A percentile compares a stretch with the other conserved stretches of the same genome.
phyloP scores from a whole-genome alignment of 2,113 vertebrate genomes.

The Gorsachius goisagi region DNA sequence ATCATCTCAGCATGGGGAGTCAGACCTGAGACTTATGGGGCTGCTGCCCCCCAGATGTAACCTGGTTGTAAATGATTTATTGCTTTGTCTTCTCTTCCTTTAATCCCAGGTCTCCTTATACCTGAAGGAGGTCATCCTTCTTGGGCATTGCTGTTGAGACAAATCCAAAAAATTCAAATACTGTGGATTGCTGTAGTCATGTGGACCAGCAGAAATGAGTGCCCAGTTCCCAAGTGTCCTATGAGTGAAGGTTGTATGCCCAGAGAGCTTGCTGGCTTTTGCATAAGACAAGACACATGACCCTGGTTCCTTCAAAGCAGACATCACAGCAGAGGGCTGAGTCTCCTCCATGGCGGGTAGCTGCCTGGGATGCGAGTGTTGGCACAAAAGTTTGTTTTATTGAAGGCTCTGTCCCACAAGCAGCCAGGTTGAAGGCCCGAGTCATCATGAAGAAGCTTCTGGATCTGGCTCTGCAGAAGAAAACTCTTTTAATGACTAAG shows the following conservation, averaged over 20 bases:
- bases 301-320: neutral
- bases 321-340: neutral
- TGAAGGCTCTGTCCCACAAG: neutral
- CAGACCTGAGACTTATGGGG: neutral
- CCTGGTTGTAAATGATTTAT: neutral
- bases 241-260: neutral
- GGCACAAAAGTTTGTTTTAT: neutral
- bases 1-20: neutral
- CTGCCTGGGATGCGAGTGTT: neutral
- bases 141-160: neutral
- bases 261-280: neutral
- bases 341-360: neutral
- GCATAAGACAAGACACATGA: accelerated
- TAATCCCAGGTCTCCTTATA: neutral
- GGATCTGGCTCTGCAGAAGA: neutral
- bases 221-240: neutral
- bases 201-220: neutral
- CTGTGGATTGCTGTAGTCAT: neutral
- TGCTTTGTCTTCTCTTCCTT: neutral
- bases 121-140: neutral
- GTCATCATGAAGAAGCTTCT: neutral
- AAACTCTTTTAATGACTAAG: neutral
- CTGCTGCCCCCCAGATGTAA: neutral
- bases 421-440: neutral
- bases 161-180: neutral